Base-by-base conservation (phyloP, 2,888 invertebrate genomes). In the Agrochola macilenta region DNA sequence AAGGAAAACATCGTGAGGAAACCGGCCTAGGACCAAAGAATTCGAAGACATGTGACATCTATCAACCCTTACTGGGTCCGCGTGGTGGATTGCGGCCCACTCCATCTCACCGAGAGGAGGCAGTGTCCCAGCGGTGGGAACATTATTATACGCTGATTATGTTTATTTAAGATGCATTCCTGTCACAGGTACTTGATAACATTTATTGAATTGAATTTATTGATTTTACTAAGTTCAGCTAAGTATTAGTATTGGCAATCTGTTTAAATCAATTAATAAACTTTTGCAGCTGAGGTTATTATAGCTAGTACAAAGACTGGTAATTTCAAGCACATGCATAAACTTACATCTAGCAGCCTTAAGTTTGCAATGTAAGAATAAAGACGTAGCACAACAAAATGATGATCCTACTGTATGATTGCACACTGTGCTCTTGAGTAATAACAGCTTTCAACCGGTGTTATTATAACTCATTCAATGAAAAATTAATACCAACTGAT, bases 401-500 rank as follows among this genome's bases (percentile, higher is more conserved):
- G 2, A 61, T 71, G 23, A 64, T n/a, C 46, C 30, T 46, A 71
- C 86, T 78, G 68, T 39, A 5, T 57, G 26, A 30, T 60, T n/a
- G 8, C 69, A 64, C 46, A 52, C 83, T 77, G 73, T 77, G 66
- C 58, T 30, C 58, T 30, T 17, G 26, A 43, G 49, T 80, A 82
- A 82, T 81, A 46, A 79, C 77, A 73, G 69, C 69, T 78, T 79
- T 72, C 64, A 74, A 73, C 46, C 46, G 43, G 39, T 69, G 64
- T 82, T 79, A 83, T 88, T 82, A 35, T 35, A 83, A 75, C 65
- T 76, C 73, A 69, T 65, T 70, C 58, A 69, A 78, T 78, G 82
- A 80, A 77, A 86, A 75, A 89, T 82, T 72, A 77, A 83, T 87
- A 9, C 43, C 43, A 9, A 81, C 64, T 74, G 69, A 79, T 54